Percentiles rank a stretch among this genome's conserved stretches.
These are phyloP conservation scores for Colletes latitarsis DNA, from an alignment of 1,140 invertebrate genomes.

Conservation along the genomic window DNA sequence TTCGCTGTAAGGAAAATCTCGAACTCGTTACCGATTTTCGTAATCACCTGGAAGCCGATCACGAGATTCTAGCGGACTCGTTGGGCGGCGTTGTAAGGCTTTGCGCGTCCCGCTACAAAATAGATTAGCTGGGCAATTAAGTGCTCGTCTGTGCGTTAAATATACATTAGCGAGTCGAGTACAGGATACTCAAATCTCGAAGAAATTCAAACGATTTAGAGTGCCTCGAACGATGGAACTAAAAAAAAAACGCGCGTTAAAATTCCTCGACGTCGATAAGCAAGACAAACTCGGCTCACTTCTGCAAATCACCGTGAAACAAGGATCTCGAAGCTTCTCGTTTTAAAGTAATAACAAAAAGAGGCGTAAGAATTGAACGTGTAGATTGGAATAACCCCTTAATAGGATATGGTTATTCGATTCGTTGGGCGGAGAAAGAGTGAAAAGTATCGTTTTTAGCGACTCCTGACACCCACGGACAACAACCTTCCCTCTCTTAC, in stretches of 20 bases:
- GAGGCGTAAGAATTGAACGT: too few species aligned
- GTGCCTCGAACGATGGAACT: too few species aligned
- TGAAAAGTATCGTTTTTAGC: constrained; percentile 22
- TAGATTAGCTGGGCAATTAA: constrained; percentile 25
- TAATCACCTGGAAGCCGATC: background rate
- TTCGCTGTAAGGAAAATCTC: background rate
- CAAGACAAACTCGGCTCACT: too few species aligned
- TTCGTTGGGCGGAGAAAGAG: background rate
- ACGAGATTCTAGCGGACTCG: background rate
- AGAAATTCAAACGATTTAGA: background rate
- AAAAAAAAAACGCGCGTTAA: background rate
- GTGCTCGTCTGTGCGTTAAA: constrained; percentile 21
- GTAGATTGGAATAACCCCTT: background rate
- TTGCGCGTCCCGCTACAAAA: background rate
- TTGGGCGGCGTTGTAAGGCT: background rate
- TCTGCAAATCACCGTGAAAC: background rate
- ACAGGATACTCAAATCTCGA: background rate
- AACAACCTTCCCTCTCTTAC: constrained; percentile 13
- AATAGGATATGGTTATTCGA: background rate
- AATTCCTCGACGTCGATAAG: too few species aligned
- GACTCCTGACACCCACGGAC: background rate
- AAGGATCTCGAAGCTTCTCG: too few species aligned
- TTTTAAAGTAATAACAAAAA: too few species aligned
- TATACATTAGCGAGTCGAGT: background rate
- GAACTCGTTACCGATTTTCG: background rate